Conservation (phyloP, 2,113 vertebrate genomes). For the Pedionomus torquatus region DNA sequence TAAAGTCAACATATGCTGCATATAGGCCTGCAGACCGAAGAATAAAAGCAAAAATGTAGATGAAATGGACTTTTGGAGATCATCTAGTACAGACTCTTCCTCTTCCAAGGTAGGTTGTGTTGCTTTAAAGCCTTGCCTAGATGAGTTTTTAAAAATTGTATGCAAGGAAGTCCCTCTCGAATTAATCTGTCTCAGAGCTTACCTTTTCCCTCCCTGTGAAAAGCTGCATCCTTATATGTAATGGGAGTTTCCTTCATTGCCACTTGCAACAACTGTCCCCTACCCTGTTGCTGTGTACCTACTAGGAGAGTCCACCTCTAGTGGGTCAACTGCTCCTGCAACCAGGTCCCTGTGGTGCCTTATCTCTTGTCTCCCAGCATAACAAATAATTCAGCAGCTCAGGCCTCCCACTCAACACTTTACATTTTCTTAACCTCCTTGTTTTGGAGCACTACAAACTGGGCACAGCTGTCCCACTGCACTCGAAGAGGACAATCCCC, state of each 20-base stretch:
- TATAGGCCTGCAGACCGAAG: not conserved
- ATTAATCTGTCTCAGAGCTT: not conserved
- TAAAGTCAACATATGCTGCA: not conserved
- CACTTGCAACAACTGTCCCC: not conserved
- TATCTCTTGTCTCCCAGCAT: not conserved
- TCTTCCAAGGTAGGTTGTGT: not conserved
- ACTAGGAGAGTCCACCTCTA: not conserved
- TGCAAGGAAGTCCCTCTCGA: not conserved
- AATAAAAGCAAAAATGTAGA: not conserved
- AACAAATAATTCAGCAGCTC: not conserved
- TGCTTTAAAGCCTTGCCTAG: not conserved
- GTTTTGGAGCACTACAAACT: not conserved
- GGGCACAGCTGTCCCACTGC: not conserved
- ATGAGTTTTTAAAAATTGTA: not conserved
- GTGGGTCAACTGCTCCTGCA: not conserved
- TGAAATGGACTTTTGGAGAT: not conserved
- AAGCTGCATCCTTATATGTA: not conserved
- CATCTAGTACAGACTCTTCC: not conserved
- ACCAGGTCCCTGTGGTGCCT: not conserved
- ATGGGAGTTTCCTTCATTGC: not conserved
- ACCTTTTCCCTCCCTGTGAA: not conserved
- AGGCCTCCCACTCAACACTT: not conserved
- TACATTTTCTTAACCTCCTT: not conserved
- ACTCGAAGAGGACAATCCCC: not conserved
- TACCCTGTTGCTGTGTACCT: not conserved